Evolutionary conservation across 2,797 vertebrate genomes (phyloP), one percentile per base, ranked within the genome.

Genomic region (Coreius guichenoti): DNA sequence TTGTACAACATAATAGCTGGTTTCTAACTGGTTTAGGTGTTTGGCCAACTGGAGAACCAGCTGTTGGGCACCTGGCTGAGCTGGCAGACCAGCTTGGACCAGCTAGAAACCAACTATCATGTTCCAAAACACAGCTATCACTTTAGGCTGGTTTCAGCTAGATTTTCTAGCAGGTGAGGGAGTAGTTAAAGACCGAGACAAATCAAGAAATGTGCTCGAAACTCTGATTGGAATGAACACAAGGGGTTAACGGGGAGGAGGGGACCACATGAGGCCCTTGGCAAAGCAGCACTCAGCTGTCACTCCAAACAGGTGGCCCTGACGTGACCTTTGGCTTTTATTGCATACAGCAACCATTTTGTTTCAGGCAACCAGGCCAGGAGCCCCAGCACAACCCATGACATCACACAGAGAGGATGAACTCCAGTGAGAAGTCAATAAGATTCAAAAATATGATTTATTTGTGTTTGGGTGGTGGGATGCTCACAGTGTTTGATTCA

Each of bases 281-380:
- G 90, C 88, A 88, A 88, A 86, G 79, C 84, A 68, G 85, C 81
- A 86, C 83, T 88, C 90, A 91, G 90, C 89, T 91, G 90, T 90
- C 86, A 89, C 83, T 89, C 85, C 85, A 85, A 89, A 89, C 90
- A 91, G 90, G 90, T 91, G 90, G 84, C 84, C 88, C 77, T 90
- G 89, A 91, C 83, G 73, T 74, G 87, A 89, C 88, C 87, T 91
- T 89, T 88, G 83, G 80, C 86, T 87, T 89, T 84, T 85, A 83
- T 84, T 85, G 86, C 88, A 89, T 68, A 89, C 73, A 81, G 80
- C 72, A 69, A 76, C 82, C 83, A 79, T 86, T 89, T 87, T 88
- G 84, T 88, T 83, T 85, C 68, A 88, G 67, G 82, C 88, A 81
- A 83, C 47, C 61, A 43, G 56, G 82, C 58, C 49, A 39, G 13